A percentile compares a stretch with the other conserved stretches of the same genome.
phyloP scores from a whole-genome alignment of 2,113 vertebrate species.

The Semnornis frantzii region DNA sequence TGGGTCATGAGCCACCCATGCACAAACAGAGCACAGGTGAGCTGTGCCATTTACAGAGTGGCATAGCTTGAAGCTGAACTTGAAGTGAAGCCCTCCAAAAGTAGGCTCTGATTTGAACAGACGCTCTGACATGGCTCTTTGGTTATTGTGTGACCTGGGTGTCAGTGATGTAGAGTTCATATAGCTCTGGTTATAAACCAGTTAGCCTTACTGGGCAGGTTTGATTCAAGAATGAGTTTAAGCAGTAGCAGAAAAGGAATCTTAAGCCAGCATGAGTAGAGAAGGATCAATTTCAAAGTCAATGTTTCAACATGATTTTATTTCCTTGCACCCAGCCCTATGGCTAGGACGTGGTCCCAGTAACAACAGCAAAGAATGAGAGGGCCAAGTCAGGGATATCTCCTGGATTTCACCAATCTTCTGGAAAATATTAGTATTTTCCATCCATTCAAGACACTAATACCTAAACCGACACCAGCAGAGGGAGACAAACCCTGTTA shows the following conservation, averaged over 20 bases:
- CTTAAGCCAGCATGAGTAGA: neutral
- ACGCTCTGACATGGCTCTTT: neutral
- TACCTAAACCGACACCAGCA: constrained; percentile 26
- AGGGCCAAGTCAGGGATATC: neutral
- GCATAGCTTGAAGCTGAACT: neutral
- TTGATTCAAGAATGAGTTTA: neutral
- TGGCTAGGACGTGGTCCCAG: neutral
- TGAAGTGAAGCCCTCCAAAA: neutral
- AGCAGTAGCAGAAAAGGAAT: neutral
- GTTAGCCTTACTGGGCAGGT: neutral
- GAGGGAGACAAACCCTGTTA: constrained; percentile 67
- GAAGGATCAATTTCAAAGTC: neutral
- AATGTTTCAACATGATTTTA: neutral
- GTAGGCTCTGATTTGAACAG: neutral
- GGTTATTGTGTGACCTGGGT: neutral
- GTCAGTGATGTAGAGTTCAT: neutral
- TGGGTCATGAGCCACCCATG: neutral
- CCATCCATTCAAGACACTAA: neutral
- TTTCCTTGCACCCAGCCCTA: neutral
- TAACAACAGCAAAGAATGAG: neutral
- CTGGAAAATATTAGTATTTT: neutral
- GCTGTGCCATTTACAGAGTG: neutral
- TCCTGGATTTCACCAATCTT: neutral
- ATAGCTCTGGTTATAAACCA: neutral
- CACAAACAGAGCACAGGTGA: neutral